A percentile compares a stretch with the other conserved stretches of the same genome.
Conservation (phyloP, 2,888 invertebrate genomes). For the Latrodectus hesperus region DNA sequence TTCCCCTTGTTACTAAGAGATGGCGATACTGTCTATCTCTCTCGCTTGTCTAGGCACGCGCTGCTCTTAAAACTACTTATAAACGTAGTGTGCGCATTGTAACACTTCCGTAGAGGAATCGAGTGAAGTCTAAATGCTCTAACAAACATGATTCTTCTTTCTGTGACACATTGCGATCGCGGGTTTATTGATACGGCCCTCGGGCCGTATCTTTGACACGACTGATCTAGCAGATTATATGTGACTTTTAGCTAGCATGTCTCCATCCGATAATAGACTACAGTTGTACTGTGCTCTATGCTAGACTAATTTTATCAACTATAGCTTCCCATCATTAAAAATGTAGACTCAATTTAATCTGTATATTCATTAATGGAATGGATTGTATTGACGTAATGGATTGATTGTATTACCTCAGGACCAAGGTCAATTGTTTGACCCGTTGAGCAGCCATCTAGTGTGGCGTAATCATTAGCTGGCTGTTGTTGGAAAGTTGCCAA, state of each 20-base stretch:
- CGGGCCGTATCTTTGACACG: too few species aligned
- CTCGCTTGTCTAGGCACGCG: too few species aligned
- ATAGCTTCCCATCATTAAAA: background rate
- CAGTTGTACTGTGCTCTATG: background rate
- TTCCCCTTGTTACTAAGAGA: background rate
- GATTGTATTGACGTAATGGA: too few species aligned
- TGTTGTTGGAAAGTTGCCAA: constrained; percentile 56
- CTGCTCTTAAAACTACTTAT: too few species aligned
- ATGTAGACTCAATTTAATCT: background rate
- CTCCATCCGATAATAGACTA: background rate
- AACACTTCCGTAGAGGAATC: too few species aligned
- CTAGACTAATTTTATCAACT: background rate
- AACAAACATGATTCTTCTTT: too few species aligned
- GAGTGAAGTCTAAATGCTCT: too few species aligned
- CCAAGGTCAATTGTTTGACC: constrained; percentile 42
- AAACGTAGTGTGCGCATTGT: too few species aligned
- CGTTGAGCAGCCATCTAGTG: constrained; percentile 61
- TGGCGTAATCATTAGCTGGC: constrained; percentile 65
- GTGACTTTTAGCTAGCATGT: background rate
- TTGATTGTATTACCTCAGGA: constrained; percentile 16
- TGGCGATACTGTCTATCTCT: background rate
- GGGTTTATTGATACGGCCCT: background rate
- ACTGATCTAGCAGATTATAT: too few species aligned
- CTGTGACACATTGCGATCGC: background rate
- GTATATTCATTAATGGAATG: background rate